A percentile compares a stretch with the other conserved stretches of the same genome.
phyloP scores from a whole-genome alignment of 2,113 vertebrate species.

The Pseudopipra pipra region DNA sequence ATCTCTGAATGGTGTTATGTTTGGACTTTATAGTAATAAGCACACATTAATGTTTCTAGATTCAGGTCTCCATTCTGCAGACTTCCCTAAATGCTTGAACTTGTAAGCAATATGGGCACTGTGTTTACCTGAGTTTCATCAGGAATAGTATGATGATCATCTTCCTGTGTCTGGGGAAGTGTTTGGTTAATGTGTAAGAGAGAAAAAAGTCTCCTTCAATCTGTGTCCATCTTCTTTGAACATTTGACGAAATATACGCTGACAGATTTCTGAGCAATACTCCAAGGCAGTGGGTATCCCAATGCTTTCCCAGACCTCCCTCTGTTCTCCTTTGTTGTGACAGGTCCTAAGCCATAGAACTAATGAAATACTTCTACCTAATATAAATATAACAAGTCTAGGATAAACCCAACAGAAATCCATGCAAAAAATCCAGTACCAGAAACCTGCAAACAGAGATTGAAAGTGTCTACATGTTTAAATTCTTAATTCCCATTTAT shows the following conservation, averaged over 20 bases:
- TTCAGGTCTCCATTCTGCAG: neutral
- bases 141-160: neutral
- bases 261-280: neutral
- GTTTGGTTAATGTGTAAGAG: neutral
- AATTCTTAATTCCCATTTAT: neutral
- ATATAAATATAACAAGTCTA: neutral
- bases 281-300: neutral
- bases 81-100: neutral
- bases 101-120: neutral
- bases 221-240: neutral
- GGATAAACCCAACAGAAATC: neutral
- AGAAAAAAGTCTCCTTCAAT: neutral
- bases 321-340: neutral
- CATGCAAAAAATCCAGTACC: neutral
- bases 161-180: neutral
- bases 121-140: neutral
- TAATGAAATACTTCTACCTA: neutral
- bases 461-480: neutral
- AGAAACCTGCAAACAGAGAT: neutral
- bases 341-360: neutral
- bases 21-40: neutral
- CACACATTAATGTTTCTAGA: neutral
- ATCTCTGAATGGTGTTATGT: neutral
- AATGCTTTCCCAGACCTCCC: neutral
- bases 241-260: neutral